These are phyloP conservation scores for Drosophila paranaensis DNA, from an alignment of 2,888 invertebrate genomes.

Conservation along the genomic window DNA sequence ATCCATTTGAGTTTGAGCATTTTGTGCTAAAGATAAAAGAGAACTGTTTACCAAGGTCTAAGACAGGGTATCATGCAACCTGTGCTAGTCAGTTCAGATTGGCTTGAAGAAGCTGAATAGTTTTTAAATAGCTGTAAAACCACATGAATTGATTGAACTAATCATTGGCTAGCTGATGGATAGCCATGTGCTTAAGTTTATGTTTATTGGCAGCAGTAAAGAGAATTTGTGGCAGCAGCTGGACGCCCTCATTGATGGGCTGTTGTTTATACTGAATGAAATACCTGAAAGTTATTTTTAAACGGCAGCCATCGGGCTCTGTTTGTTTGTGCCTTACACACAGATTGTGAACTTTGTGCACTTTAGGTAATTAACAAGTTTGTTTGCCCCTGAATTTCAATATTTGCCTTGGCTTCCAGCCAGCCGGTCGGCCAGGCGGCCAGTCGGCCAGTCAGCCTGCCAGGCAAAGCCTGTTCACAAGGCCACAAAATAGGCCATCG, in stretches of 20 bases:
- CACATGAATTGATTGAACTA: conserved; percentile 13
- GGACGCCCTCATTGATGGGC: conserved; percentile 16
- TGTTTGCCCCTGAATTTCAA: conserved; percentile 65
- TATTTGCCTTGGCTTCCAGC: conserved; percentile 13
- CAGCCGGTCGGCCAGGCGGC: neutral
- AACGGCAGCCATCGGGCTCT: conserved; percentile 13
- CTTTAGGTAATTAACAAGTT: conserved; percentile 65
- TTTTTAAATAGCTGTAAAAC: conserved; percentile 15
- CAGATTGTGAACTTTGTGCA: conserved; percentile 51
- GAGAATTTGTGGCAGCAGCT: conserved; percentile 15
- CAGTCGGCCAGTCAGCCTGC: neutral
- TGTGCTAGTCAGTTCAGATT: too few relatives aligned
- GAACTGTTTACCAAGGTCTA: neutral
- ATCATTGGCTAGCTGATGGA: conserved; percentile 6
- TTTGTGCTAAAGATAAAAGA: neutral
- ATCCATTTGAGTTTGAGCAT: neutral
- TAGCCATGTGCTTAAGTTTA: conserved; percentile 8
- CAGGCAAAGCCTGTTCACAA: conserved; percentile 29
- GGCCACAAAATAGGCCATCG: conserved; percentile 48
- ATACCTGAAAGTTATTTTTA: conserved; percentile 20
- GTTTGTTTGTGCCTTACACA: conserved; percentile 37
- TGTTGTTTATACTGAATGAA: conserved; percentile 34
- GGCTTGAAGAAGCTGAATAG: conserved; percentile 9
- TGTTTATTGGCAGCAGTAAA: conserved; percentile 4
- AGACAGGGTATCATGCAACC: neutral